These are phyloP conservation scores for Ptychochromis oligacanthus DNA, from an alignment of 2,113 vertebrate genomes.

Conservation along the genomic window DNA sequence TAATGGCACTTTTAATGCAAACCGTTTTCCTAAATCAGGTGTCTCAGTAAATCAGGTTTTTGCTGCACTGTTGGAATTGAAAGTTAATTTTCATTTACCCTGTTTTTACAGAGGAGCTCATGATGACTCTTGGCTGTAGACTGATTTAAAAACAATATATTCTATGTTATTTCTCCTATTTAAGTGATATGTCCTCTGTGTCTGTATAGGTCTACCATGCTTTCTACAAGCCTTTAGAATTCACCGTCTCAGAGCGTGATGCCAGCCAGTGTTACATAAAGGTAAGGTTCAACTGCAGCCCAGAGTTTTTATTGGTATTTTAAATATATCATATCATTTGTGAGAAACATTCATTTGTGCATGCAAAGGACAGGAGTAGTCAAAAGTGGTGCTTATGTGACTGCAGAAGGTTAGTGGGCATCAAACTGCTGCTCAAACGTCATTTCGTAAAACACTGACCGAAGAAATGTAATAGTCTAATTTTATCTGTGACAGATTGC, in stretches of 20 bases:
- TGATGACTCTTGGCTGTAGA: background rate
- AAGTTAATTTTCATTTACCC: background rate
- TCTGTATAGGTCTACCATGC: slow-evolving; percentile 90
- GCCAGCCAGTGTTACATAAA: slow-evolving; percentile 93
- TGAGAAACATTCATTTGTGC: background rate
- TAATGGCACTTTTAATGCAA: background rate
- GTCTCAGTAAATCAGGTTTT: background rate
- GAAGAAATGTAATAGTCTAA: background rate
- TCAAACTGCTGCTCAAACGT: background rate
- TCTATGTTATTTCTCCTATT: background rate
- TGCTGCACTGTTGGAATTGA: background rate
- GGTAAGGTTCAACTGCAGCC: slow-evolving; percentile 70
- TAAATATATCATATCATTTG: background rate
- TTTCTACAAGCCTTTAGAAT: slow-evolving; percentile 95
- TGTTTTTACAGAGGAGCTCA: background rate
- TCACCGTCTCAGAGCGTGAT: slow-evolving; percentile 87
- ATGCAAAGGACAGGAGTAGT: background rate
- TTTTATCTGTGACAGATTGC: background rate
- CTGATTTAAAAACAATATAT: background rate
- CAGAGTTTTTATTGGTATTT: background rate
- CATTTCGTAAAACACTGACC: background rate
- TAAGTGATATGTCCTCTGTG: background rate
- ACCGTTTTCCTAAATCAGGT: too few relatives aligned
- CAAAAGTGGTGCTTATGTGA: background rate
- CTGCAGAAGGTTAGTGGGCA: background rate